Conservation (phyloP, 1,140 invertebrate genomes). For the Drosophila tani region DNA sequence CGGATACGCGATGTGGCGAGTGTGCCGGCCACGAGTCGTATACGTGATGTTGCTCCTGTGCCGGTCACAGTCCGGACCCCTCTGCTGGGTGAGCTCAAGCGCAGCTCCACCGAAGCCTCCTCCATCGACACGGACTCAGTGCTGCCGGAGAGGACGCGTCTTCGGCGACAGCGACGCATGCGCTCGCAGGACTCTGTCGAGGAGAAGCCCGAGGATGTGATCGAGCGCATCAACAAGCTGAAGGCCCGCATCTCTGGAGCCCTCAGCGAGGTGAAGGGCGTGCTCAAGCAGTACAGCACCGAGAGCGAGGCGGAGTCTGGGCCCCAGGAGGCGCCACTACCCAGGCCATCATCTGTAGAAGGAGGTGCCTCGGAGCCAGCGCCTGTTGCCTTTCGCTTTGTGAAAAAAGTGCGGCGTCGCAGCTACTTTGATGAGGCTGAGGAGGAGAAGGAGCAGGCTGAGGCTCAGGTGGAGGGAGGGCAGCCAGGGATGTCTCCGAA, state of each 20-base stretch:
- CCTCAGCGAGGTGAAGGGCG: slow-evolving; percentile 74
- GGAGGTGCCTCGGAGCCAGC: not conserved
- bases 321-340: not conserved
- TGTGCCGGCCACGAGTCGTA: not conserved
- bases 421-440: slow-evolving; percentile 77
- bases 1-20: slow-evolving; percentile 30
- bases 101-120: slow-evolving; percentile 57
- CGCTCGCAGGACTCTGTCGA: slow-evolving; percentile 70
- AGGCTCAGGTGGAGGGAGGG: slow-evolving; percentile 1
- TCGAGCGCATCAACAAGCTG: slow-evolving; percentile 74
- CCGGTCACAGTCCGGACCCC: slow-evolving; percentile 1
- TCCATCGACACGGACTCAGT: slow-evolving; percentile 62
- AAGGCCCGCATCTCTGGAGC: slow-evolving; percentile 77
- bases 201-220: slow-evolving; percentile 77
- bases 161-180: slow-evolving; percentile 72
- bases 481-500: not conserved
- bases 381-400: slow-evolving; percentile 76
- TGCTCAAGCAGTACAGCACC: slow-evolving; percentile 79
- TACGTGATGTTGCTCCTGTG: too few species aligned
- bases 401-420: slow-evolving; percentile 68
- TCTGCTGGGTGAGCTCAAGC: slow-evolving; percentile 56
- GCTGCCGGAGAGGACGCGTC: slow-evolving; percentile 65
- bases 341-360: not conserved
- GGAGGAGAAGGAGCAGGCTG: slow-evolving; percentile 37
- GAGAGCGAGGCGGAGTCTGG: slow-evolving; percentile 62